These are phyloP conservation scores for Argyresthia albistria DNA, from an alignment of 2,888 invertebrate species.

Conservation along the genomic window DNA sequence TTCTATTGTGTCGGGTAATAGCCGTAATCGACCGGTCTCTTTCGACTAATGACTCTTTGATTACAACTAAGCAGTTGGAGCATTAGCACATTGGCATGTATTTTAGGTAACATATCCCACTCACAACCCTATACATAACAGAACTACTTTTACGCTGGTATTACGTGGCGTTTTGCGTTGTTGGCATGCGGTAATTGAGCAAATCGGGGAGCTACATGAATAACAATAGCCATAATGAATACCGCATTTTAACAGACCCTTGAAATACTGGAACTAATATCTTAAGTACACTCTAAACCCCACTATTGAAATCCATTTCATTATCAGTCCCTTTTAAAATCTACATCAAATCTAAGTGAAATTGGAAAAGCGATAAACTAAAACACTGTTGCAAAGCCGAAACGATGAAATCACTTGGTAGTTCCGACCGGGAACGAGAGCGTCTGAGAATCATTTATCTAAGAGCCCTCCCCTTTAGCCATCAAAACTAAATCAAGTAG, in stretches of 20 bases:
- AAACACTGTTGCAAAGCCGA: slow-evolving; percentile 56
- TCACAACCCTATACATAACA: too few species aligned
- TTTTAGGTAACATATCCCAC: too few species aligned
- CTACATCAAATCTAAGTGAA: slow-evolving; percentile 40
- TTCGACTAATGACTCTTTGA: slow-evolving; percentile 51
- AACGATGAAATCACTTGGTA: slow-evolving; percentile 22
- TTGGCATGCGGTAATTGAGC: neutral
- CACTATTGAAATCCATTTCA: slow-evolving; percentile 49
- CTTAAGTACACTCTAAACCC: slow-evolving; percentile 26
- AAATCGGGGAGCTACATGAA: neutral
- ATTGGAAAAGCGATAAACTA: slow-evolving; percentile 39
- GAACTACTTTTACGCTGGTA: too few species aligned
- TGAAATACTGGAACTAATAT: neutral
- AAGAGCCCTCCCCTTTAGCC: slow-evolving; percentile 62
- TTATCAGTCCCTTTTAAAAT: slow-evolving; percentile 39
- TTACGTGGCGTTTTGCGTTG: neutral
- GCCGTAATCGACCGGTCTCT: slow-evolving; percentile 44
- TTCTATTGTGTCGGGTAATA: slow-evolving; percentile 40
- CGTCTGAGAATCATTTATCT: slow-evolving; percentile 54
- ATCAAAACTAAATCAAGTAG: slow-evolving; percentile 70
- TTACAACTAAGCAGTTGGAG: slow-evolving; percentile 35
- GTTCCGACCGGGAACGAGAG: slow-evolving; percentile 9
- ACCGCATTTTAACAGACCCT: neutral
- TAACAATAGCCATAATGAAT: neutral
- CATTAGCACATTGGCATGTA: neutral